These are phyloP conservation scores for Zosterops hypoxanthus DNA, from an alignment of 2,113 vertebrate species.

Conservation along the genomic window DNA sequence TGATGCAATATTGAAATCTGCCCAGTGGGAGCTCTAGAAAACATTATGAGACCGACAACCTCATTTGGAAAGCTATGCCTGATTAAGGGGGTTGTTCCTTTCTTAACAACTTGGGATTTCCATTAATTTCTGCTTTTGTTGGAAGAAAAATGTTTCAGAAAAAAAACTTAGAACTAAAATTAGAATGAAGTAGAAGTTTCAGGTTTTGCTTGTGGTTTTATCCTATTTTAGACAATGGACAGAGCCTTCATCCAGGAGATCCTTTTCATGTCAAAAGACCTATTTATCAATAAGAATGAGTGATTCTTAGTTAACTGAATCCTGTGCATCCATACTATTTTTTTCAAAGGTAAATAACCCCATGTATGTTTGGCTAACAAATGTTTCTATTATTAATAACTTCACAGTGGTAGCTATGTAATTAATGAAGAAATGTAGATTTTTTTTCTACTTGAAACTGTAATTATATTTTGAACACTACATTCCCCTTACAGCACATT, in stretches of 20 bases:
- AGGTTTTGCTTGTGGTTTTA: background rate
- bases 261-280: background rate
- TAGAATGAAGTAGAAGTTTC: background rate
- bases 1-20: background rate
- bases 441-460: slow-evolving; percentile 8
- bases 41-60: background rate
- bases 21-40: background rate
- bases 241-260: background rate
- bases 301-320: slow-evolving; percentile 33
- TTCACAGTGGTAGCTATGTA: background rate
- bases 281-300: background rate
- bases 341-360: background rate
- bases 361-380: background rate
- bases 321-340: background rate
- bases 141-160: background rate
- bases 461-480: background rate
- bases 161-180: background rate
- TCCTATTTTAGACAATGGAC: background rate
- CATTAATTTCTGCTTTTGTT: background rate
- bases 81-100: background rate
- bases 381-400: slow-evolving; percentile 14
- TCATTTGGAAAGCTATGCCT: background rate
- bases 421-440: background rate
- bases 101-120: background rate
- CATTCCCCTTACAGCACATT: background rate